These are phyloP conservation scores for Anoplophora glabripennis DNA, from an alignment of 1,140 invertebrate species.

Conservation along the genomic window DNA sequence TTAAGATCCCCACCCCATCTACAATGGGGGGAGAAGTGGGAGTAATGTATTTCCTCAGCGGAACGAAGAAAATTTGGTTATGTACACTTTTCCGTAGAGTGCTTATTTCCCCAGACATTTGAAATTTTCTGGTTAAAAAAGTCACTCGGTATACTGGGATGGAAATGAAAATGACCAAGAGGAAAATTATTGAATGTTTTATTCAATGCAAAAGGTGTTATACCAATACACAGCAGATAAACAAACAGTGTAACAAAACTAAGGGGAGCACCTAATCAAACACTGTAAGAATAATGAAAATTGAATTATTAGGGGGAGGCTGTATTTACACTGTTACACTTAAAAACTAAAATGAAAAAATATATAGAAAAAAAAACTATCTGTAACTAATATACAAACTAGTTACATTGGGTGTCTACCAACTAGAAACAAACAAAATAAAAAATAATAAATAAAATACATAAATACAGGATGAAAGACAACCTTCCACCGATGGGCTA, in stretches of 20 bases:
- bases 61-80: no score
- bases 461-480: conserved; percentile 3
- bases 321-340: conserved; percentile 32
- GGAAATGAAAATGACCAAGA: no score
- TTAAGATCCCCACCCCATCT: no score
- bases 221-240: conserved; percentile 33
- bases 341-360: conserved; percentile 25
- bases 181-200: conserved; percentile 14
- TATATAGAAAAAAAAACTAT: conserved; percentile 21
- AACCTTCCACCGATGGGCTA: neutral
- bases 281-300: conserved; percentile 21
- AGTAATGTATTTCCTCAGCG: no score
- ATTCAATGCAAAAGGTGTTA: conserved; percentile 38
- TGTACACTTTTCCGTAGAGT: no score
- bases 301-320: conserved; percentile 11
- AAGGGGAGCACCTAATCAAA: conserved; percentile 38
- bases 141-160: no score
- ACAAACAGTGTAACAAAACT: conserved; percentile 30
- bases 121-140: no score
- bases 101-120: no score
- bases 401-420: conserved; percentile 22
- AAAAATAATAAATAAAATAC: conserved; percentile 36
- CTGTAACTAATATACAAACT: conserved; percentile 24
- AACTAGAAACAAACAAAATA: conserved; percentile 30
- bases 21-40: no score